phyloP scores from a whole-genome alignment of 2,888 invertebrate species.

The Anthophora plumipes region DNA sequence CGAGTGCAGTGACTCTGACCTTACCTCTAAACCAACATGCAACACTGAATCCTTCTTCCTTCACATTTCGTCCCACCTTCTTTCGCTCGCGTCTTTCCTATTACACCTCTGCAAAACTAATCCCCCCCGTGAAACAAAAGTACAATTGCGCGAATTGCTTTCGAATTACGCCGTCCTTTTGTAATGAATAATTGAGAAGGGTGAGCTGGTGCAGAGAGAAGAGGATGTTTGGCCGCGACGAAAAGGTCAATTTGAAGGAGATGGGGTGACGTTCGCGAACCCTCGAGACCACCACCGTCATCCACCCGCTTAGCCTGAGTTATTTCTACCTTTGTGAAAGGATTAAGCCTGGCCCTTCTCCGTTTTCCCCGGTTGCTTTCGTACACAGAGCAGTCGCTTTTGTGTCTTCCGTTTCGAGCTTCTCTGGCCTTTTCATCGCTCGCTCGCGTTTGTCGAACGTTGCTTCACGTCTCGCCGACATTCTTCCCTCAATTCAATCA shows the following conservation, averaged over 20 bases:
- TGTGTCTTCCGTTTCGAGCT: conserved; percentile 12
- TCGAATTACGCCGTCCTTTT: conserved; percentile 27
- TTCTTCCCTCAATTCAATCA: no score
- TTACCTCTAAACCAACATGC: conserved; percentile 35
- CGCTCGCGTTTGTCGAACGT: no score
- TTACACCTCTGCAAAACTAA: no score
- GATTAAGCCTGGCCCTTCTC: conserved; percentile 47
- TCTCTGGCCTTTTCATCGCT: not conserved
- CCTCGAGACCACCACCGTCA: not conserved
- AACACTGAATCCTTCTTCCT: no score
- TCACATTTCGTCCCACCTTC: no score
- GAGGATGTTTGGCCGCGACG: conserved; percentile 25
- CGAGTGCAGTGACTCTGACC: conserved; percentile 34
- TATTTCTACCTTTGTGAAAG: conserved; percentile 52
- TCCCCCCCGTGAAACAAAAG: no score
- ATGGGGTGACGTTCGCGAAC: not conserved
- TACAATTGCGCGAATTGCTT: conserved; percentile 11
- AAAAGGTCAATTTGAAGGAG: conserved; percentile 39
- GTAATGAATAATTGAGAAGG: conserved; percentile 26
- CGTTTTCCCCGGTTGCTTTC: conserved; percentile 31
- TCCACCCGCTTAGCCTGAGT: conserved; percentile 13
- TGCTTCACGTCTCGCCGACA: no score
- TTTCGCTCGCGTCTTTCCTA: no score
- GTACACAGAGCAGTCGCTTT: conserved; percentile 4
- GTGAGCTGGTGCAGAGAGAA: not conserved